Evolutionary conservation across 2,888 invertebrate species (phyloP).

Genomic region (Craniophora ligustri): DNA sequence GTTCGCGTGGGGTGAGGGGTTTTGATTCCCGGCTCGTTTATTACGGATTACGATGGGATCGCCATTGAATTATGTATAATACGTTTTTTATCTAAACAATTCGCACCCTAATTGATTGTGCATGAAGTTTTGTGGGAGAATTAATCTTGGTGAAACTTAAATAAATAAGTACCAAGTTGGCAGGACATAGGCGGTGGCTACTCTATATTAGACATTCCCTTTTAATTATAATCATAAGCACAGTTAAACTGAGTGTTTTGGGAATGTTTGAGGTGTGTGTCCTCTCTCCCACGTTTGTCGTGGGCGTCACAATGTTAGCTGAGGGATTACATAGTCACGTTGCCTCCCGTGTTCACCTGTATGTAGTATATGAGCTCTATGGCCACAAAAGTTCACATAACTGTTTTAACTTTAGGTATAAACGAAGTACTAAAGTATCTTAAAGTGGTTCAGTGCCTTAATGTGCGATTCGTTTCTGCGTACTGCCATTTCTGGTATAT

Average conservation of each 20-base stretch:
- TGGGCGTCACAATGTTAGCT: neutral
- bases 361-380: too few relatives aligned
- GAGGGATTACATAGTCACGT: neutral
- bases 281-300: neutral
- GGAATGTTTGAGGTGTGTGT: neutral
- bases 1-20: slow-evolving; percentile 51
- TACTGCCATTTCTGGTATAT: too few relatives aligned
- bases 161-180: too few relatives aligned
- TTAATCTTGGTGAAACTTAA: slow-evolving; percentile 13
- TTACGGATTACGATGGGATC: slow-evolving; percentile 58
- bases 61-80: slow-evolving; percentile 64
- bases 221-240: neutral
- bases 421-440: too few relatives aligned
- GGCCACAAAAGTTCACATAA: neutral
- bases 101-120: slow-evolving; percentile 63
- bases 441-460: too few relatives aligned
- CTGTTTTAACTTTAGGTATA: neutral
- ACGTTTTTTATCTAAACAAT: slow-evolving; percentile 55
- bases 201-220: neutral
- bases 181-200: too few relatives aligned
- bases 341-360: too few relatives aligned
- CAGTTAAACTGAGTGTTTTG: neutral
- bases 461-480: too few relatives aligned
- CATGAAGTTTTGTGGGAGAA: slow-evolving; percentile 32
- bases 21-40: slow-evolving; percentile 61